phyloP scores from a whole-genome alignment of 2,797 vertebrate genomes.

The Graptemys geographica region DNA sequence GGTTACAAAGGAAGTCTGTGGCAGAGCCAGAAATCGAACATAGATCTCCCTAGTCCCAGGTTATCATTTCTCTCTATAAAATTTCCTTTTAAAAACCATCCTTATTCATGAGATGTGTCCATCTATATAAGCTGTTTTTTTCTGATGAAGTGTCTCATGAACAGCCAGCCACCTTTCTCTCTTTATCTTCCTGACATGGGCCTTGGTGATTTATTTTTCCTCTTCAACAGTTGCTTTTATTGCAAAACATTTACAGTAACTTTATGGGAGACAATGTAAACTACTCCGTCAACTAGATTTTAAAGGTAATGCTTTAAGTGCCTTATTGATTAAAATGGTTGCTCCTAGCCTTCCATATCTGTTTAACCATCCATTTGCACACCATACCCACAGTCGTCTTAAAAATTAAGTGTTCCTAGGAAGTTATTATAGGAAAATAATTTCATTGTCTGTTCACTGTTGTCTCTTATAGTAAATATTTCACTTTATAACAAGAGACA shows the following conservation, averaged over 20 bases:
- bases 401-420: constrained; percentile 47
- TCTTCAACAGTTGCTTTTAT: constrained; percentile 8
- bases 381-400: constrained; percentile 16
- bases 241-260: background rate
- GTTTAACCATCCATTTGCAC: constrained; percentile 49
- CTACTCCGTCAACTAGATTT: constrained; percentile 14
- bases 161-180: background rate
- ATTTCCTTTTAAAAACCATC: background rate
- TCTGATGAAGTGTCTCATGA: background rate
- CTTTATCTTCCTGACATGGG: fast-evolving
- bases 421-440: constrained; percentile 50
- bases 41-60: background rate
- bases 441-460: constrained; percentile 40
- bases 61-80: background rate
- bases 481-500: background rate
- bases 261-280: background rate
- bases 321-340: background rate
- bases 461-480: constrained; percentile 19
- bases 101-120: background rate
- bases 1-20: background rate
- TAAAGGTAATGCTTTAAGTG: constrained; percentile 48
- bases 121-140: background rate
- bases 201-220: background rate
- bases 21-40: background rate
- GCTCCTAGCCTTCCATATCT: background rate